phyloP scores from a whole-genome alignment of 1,140 invertebrate species.

The Drosophila aff. region DNA sequence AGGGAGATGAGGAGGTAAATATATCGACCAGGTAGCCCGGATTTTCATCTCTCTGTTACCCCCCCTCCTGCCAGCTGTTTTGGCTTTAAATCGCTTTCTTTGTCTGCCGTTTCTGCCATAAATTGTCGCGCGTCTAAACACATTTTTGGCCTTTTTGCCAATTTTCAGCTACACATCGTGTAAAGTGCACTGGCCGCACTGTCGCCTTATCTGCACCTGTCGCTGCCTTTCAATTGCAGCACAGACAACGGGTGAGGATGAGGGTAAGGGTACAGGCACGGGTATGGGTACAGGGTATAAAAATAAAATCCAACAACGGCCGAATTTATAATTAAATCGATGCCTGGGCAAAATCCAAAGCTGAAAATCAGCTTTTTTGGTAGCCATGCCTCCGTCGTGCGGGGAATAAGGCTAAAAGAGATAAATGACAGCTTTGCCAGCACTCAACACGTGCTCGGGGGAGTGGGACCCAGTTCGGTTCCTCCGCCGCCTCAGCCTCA shows the following conservation, averaged over 20 bases:
- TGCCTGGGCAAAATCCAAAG: conserved; percentile 43
- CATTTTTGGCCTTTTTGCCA: conserved; percentile 68
- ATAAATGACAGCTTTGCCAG: conserved; percentile 51
- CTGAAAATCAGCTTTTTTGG: conserved; percentile 17
- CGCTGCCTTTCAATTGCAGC: conserved; percentile 48
- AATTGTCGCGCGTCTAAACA: conserved; percentile 69
- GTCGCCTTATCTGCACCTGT: conserved; percentile 71
- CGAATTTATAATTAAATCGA: conserved; percentile 51
- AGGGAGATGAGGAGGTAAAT: conserved; percentile 5
- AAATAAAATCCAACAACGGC: conserved; percentile 39
- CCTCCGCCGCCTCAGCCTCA: background rate
- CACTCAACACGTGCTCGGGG: conserved; percentile 25
- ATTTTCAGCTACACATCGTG: conserved; percentile 78
- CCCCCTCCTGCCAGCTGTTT: background rate
- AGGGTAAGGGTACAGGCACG: background rate
- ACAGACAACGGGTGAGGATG: background rate
- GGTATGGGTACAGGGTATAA: conserved; percentile 7
- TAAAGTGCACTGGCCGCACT: conserved; percentile 49
- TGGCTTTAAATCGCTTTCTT: conserved; percentile 35
- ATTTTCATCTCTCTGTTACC: background rate
- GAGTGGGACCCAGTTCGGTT: background rate
- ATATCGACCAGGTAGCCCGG: conserved; percentile 21
- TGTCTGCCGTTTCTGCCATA: conserved; percentile 58
- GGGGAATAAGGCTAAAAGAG: conserved; percentile 25
- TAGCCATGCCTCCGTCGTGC: background rate